These are phyloP conservation scores for Sebastes oblongus DNA, from an alignment of 2,797 vertebrate genomes.

Conservation along the genomic window DNA sequence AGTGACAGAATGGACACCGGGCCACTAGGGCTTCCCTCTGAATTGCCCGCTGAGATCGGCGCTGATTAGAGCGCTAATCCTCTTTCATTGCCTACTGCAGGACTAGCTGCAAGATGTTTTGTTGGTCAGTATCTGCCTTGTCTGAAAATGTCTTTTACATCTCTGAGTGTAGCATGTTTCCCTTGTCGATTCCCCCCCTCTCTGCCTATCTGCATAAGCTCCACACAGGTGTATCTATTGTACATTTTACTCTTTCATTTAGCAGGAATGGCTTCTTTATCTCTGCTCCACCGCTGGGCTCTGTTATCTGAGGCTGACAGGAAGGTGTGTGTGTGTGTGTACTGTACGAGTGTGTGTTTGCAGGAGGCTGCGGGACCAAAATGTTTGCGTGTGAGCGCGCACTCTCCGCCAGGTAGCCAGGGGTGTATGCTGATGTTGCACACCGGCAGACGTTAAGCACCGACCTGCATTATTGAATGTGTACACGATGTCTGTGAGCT, in stretches of 20 bases:
- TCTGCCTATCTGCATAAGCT: constrained; percentile 49
- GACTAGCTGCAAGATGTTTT: constrained; percentile 35
- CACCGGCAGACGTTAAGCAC: constrained; percentile 26
- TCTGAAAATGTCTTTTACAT: constrained; percentile 5
- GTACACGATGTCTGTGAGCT: constrained; percentile 46
- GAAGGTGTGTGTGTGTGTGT: constrained; percentile 28
- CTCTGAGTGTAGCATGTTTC: constrained; percentile 1
- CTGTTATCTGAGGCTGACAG: constrained; percentile 64
- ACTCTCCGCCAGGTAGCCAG: background rate
- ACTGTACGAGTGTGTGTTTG: background rate
- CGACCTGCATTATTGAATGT: constrained; percentile 64
- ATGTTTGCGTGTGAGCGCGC: constrained; percentile 6
- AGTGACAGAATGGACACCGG: constrained; percentile 59
- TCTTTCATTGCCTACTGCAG: constrained; percentile 40
- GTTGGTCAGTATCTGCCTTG: constrained; percentile 36
- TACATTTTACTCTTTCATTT: constrained; percentile 50
- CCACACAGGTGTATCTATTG: constrained; percentile 40
- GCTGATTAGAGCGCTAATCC: constrained; percentile 70
- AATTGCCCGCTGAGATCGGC: constrained; percentile 59
- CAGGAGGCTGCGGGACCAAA: background rate
- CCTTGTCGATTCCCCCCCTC: background rate
- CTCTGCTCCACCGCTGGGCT: constrained; percentile 32
- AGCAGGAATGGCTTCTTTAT: constrained; percentile 51
- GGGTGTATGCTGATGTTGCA: constrained; percentile 29
- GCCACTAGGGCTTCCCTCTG: constrained; percentile 56